phyloP scores from a whole-genome alignment of 2,113 vertebrate genomes.

The Semicossyphus pulcher region DNA sequence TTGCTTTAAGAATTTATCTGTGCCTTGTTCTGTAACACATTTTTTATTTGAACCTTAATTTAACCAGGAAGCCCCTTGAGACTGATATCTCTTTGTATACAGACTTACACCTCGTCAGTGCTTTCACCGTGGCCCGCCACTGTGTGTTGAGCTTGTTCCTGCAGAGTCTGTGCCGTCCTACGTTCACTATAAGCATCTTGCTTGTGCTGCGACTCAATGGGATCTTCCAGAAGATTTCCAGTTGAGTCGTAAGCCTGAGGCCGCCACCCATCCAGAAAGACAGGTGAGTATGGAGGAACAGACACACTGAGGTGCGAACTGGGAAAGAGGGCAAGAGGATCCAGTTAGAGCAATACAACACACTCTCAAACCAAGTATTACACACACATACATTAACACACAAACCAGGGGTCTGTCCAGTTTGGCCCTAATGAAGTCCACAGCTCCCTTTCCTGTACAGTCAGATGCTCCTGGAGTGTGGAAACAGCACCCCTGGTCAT shows the following conservation, averaged over 20 bases:
- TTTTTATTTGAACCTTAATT: neutral
- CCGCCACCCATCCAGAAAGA: conserved; percentile 88
- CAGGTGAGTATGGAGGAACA: conserved; percentile 80
- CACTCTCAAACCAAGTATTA: conserved; percentile 2
- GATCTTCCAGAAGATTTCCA: conserved; percentile 84
- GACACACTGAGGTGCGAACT: conserved; percentile 80
- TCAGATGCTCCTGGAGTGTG: conserved; percentile 83
- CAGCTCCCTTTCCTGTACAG: conserved; percentile 76
- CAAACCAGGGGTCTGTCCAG: conserved; percentile 84
- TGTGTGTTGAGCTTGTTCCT: neutral
- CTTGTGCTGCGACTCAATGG: conserved; percentile 85
- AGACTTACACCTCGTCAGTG: conserved; percentile 57
- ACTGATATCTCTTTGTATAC: neutral
- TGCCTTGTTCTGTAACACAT: neutral
- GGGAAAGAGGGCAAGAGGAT: neutral
- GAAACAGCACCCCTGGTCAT: conserved; percentile 86
- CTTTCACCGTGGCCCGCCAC: neutral
- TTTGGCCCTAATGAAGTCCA: conserved; percentile 87
- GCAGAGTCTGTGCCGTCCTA: conserved; percentile 16
- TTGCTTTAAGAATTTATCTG: too few species aligned
- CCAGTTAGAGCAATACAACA: neutral
- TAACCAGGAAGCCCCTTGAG: too few species aligned
- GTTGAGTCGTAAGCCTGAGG: conserved; percentile 70
- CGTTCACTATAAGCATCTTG: conserved; percentile 79
- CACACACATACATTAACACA: neutral